Base-by-base conservation (phyloP, 2,888 invertebrate species). In the Philopedon plagiatum region DNA sequence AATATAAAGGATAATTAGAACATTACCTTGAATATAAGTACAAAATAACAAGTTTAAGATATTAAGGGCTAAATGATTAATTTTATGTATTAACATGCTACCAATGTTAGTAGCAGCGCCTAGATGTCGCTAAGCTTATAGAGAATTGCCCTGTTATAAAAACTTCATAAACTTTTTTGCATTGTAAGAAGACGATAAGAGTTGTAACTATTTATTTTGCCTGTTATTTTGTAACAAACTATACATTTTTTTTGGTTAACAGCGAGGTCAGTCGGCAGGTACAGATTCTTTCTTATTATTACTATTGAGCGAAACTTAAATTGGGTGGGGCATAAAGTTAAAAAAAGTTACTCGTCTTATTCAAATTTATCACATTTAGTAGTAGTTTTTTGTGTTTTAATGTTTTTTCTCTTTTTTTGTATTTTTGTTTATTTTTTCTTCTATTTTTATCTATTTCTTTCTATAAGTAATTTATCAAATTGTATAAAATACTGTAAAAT, bases 401-500 rank as follows among this genome's bases (percentile, higher is more conserved):
- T 70, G 73, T 78, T 76, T 80, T 77, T 72, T 49, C 39, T 78
- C 54, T 78, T 78, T 79, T 63, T 73, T 70, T 68, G 46, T 73
- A 13, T 57, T 69, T 66, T 74, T 75, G 60, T 75, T 75, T 74
- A 71, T 32, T 67, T 79, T 80, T 77, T 75, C 76, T 76, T 79
- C 75, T 77, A 66, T 80, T 83, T 81, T 82, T 79, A 74, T 76
- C 68, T 74, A 78, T 75, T 82, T 79, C 79, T 75, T 71, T 69
- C 77, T 77, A 80, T 76, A 77, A 81, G 78, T 81, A 78, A 81
- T 81, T 77, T 82, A 83, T 84, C 81, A 82, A 83, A 75, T 84
- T 83, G 84, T 86, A 86, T 82, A 86, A 86, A 86, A 85, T 86
- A 86, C 85, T 85, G 85, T 84, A 85, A 84, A 85, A 84, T 63